phyloP scores from a whole-genome alignment of 2,113 vertebrate species.

The Macquaria australasica region DNA sequence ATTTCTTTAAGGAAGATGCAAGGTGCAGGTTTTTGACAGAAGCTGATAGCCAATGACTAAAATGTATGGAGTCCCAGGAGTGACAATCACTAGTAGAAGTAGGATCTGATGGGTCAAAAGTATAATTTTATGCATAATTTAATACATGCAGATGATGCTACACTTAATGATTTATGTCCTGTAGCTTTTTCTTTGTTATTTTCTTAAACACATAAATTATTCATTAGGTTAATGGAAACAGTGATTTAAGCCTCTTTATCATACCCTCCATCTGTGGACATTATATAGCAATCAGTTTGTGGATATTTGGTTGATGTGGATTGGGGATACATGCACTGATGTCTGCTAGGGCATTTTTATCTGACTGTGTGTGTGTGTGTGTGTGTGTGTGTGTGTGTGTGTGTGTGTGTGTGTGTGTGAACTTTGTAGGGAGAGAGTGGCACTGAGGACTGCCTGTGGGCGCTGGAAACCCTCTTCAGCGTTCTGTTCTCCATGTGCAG shows the following conservation, averaged over 20 bases:
- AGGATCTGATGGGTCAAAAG: neutral
- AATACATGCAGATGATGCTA: neutral
- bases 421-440: conserved; percentile 92
- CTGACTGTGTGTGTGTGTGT: conserved; percentile 34
- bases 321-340: conserved; percentile 11
- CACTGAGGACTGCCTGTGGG: conserved; percentile 91
- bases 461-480: conserved; percentile 96
- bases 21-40: neutral
- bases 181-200: neutral
- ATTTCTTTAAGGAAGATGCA: neutral
- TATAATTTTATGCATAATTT: neutral
- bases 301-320: conserved; percentile 21
- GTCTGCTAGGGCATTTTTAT: conserved; percentile 29
- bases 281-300: conserved; percentile 30
- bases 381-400: conserved; percentile 28
- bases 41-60: neutral
- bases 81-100: neutral
- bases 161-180: neutral
- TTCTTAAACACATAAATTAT: neutral
- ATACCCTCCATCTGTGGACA: neutral
- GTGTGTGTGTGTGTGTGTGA: conserved; percentile 29
- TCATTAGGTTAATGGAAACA: neutral
- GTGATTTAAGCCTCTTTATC: conserved; percentile 17
- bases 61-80: neutral
- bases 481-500: conserved; percentile 97